Evolutionary conservation across 2,113 vertebrate genomes (phyloP), one percentile per base, ranked within the genome.

Genomic region (Abramis brama): DNA sequence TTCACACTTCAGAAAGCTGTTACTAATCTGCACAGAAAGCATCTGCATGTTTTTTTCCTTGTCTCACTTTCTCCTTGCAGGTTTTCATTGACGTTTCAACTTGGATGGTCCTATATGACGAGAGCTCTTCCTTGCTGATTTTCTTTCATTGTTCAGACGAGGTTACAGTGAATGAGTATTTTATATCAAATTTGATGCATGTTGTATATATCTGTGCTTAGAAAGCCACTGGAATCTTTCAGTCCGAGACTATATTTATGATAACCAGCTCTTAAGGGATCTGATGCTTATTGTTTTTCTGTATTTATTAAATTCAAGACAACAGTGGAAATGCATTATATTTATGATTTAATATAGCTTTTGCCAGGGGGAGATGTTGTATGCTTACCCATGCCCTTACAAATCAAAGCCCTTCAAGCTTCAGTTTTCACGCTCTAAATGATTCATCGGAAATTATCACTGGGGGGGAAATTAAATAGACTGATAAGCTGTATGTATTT

Each of bases 291-390:
- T 82, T 66, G 59, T 68, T 81, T 82, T 50, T 25, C 17, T 66
- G n/a, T 68, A 66, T 62, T 30, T 25, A 45, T 52, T 82, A 12
- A 82, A 57, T 73, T 52, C 66, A 25, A 73, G 66, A 83, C 33
- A 55, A 71, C 30, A 73, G 6, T 30, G 89, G 87, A 90, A 89
- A 90, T 83, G 87, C 86, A 86, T 88, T 88, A 87, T 90, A 91
- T 88, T 88, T 86, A 92, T 83, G 77, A 82, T 84, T 90, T 39
- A 25, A 85, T 82, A 70, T 84, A 47, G 85, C 62, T 59, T 78
- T 79, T 87, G 86, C 89, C 90, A 88, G 84, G 68, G 33, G 60
- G 76, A 88, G 50, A 43, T 9, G 83, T 5, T 86, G 50, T 86
- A 82, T 89, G 84, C 91, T 90, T 86, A 90, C 79, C 80, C 80